Percentiles rank a stretch among this genome's conserved stretches.
Evolutionary conservation across 1,140 invertebrate genomes (phyloP).

Genomic region (Bilobella aurantiaca): DNA sequence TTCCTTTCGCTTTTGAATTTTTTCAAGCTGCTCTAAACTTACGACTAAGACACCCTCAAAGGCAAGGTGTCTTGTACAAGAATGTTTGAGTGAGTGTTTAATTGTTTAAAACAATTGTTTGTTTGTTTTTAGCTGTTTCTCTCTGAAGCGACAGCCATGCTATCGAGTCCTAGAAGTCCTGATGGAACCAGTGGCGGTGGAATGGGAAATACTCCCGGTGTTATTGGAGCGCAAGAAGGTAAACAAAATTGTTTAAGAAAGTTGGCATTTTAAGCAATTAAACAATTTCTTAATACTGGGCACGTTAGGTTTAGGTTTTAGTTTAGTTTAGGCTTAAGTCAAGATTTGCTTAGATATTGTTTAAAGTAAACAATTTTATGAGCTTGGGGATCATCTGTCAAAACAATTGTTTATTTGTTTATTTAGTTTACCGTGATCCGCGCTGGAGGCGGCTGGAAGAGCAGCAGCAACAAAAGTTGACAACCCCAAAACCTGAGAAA

Average conservation of each 20-base stretch:
- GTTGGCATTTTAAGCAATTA: too few species aligned
- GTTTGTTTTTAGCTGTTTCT: slow-evolving; percentile 59
- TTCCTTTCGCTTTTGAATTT: not conserved
- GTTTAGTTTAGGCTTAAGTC: too few species aligned
- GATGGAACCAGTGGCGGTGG: slow-evolving; percentile 47
- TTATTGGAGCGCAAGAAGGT: slow-evolving; percentile 70
- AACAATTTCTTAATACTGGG: too few species aligned
- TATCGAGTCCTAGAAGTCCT: slow-evolving; percentile 59
- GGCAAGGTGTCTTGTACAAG: too few species aligned
- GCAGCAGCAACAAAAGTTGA: slow-evolving; percentile 58
- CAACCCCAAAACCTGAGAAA: slow-evolving; percentile 70
- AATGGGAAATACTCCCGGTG: slow-evolving; percentile 67
- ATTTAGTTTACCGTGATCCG: slow-evolving; percentile 64
- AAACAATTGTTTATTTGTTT: too few species aligned
- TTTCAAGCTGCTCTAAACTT: slow-evolving; percentile 1
- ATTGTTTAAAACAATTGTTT: not conserved
- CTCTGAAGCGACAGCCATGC: slow-evolving; percentile 62
- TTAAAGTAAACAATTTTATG: too few species aligned
- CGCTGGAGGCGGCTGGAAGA: slow-evolving; percentile 66
- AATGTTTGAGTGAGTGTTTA: too few species aligned
- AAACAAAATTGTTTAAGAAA: too few species aligned
- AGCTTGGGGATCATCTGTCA: too few species aligned
- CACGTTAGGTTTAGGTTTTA: too few species aligned
- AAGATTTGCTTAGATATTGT: too few species aligned
- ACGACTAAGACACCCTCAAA: too few species aligned